A percentile compares a stretch with the other conserved stretches of the same genome.
Conservation (phyloP, 2,113 vertebrate genomes). For the Phrynosoma blainvillii region DNA sequence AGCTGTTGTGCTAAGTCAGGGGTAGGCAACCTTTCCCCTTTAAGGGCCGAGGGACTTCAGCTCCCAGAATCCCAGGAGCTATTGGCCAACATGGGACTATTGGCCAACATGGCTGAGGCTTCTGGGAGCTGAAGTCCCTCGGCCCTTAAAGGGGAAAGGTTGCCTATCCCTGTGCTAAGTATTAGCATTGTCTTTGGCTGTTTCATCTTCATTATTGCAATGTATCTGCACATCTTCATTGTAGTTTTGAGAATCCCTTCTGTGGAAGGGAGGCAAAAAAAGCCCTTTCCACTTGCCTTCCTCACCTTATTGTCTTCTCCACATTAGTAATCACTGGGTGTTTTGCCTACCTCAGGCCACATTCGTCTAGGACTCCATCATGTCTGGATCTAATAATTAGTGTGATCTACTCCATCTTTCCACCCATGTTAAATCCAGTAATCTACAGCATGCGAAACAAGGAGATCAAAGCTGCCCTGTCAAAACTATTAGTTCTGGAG, state of each 20-base stretch:
- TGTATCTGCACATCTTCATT: neutral
- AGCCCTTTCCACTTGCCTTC: conserved; percentile 6
- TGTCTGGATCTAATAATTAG: neutral
- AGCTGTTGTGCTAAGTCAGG: no score
- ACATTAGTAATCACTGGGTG: neutral
- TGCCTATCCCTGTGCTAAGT: neutral
- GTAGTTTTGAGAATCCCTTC: neutral
- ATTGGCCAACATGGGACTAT: no score
- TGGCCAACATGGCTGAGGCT: no score
- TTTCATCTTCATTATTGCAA: neutral
- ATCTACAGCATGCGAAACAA: conserved; percentile 29
- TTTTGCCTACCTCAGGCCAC: neutral
- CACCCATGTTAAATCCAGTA: conserved; percentile 13
- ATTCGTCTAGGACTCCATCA: neutral
- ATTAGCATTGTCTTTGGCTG: neutral
- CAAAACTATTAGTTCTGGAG: neutral
- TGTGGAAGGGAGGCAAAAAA: neutral
- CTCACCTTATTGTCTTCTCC: neutral
- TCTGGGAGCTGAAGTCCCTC: no score
- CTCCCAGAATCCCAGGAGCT: no score
- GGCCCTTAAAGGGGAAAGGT: no score
- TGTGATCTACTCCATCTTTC: neutral
- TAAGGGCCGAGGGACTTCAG: no score
- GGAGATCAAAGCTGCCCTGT: neutral
- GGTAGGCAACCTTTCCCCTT: no score